Evolutionary conservation across 2,113 vertebrate species (phyloP), one percentile per base, ranked within the genome.

Genomic region (Archilochus colubris): DNA sequence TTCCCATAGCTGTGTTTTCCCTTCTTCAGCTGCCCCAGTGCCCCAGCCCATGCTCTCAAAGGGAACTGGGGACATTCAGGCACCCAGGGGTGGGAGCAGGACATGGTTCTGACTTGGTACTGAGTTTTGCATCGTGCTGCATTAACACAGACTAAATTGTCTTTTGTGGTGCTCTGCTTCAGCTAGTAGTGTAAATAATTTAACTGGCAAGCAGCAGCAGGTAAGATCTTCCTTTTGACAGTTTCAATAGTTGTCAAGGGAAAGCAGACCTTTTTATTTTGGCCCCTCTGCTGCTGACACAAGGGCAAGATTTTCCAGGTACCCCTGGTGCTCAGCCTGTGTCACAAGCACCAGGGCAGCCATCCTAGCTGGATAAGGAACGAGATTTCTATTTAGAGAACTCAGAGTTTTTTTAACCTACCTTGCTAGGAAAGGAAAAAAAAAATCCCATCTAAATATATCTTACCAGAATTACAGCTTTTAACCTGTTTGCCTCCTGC

Each of bases 321-420:
- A 8, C 3, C 48, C 51, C 61, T 12, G 31, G 48, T 1, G 0
- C 30, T 25, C 4, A 2, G 55, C 1, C 0, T 15, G 28, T 28
- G 75, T n/a, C 72, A 50, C 3, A 7, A 78, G 81, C 51, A 30
- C 20, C 23, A 2, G 30, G 53, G 36, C 25, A 31, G 24, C 61
- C 10, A 0, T 6, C 38, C 1, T 2, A 3, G 54, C 69, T 87
- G 70, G 12, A 50, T 20, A 24, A 36, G 59, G 81, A 58, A 44
- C 62, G 22, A 76, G 18, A 36, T 8, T 5, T 9, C 74, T 85
- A 62, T 94, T 89, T 85, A 75, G 87, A 67, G 86, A 84, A 95
- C n/a, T 57, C 31, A 13, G 31, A 85, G 84, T 78, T 33, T 87
- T 92, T 94, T 73, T 50, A 91, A 74, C 63, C 75, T 58, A 11